These are phyloP conservation scores for Macrochelys suwanniensis DNA, from an alignment of 2,797 vertebrate species.

Conservation along the genomic window DNA sequence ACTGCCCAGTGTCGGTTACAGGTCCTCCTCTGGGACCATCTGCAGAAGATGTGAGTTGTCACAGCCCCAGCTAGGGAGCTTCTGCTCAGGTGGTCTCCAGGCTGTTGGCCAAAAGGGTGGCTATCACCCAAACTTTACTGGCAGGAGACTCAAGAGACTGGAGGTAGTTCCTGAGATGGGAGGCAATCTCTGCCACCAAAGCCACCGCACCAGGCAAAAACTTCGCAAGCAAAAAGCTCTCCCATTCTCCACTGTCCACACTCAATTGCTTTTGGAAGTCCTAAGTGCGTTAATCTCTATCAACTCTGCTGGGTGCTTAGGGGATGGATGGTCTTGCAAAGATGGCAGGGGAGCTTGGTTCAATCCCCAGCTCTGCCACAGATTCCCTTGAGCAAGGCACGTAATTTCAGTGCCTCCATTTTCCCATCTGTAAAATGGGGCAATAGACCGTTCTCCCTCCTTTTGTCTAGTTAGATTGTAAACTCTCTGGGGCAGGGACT, in stretches of 20 bases:
- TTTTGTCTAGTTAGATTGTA: fast-evolving
- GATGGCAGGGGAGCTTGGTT: not conserved
- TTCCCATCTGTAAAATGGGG: not conserved
- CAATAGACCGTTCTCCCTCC: fast-evolving
- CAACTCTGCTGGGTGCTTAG: not conserved
- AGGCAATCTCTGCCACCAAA: not conserved
- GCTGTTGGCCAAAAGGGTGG: not conserved
- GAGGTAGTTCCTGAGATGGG: not conserved
- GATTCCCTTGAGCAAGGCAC: fast-evolving
- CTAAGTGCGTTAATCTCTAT: not conserved
- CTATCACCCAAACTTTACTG: not conserved
- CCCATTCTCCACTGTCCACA: not conserved
- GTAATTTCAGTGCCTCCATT: not conserved
- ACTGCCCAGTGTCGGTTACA: not conserved
- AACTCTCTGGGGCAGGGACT: not conserved
- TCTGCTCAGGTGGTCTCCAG: not conserved
- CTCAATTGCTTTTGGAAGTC: not conserved
- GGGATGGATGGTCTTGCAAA: not conserved
- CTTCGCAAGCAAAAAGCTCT: not conserved
- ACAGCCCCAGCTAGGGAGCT: not conserved
- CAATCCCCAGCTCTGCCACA: not conserved
- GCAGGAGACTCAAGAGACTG: fast-evolving
- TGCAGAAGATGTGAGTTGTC: not conserved
- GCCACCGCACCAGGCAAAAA: not conserved
- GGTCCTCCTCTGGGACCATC: not conserved